Base-by-base conservation (phyloP, 2,113 vertebrate species). In the Donacobius atricapilla region DNA sequence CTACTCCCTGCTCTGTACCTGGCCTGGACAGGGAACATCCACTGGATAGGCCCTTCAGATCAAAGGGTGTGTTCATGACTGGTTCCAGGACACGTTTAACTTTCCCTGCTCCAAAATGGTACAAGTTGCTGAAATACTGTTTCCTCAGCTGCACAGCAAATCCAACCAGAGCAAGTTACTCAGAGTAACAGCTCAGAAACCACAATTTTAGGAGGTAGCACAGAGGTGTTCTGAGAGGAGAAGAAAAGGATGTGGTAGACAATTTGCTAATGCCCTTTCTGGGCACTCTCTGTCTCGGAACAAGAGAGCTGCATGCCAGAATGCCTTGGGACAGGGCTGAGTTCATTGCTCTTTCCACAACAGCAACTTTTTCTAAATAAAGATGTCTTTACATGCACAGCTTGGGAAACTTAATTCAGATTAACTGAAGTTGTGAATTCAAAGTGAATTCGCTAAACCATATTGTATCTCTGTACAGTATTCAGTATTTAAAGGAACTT, bases 251-350 rank as follows among this genome's bases (percentile, higher is more conserved):
- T 94, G 88, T 90, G 93, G 88, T 75, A 82, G 90, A 45, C 92
- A 90, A 93, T 90, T 96, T 89, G 85, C 85, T 94, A 94, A 94
- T 96, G 83, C 69, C 88, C 92, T n/a, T n/a, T n/a, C n/a, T n/a
- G n/a, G n/a, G n/a, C n/a, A 94, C 17, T 85, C 77, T 80, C 77
- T 78, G 88, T 83, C 90, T 89, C 7, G 1, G 68, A 75, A 91
- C 65, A 83, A 76, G 66, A 8, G 2, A 88, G 54, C 86, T 73
- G 88, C 60, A 27, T 0, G 28, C 93, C 93, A 95, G 71, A 90
- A 51, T 56, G 95, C 93, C 92, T 51, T 44, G 1, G 90, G 96
- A 81, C 56, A 90, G 85, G 92, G 88, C 64, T 60, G 90, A 88
- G 64, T 48, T 90, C 88, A 71, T 17, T 66, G 64, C 83, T 90